Evolutionary conservation across 2,888 invertebrate species (phyloP), one percentile per base, ranked within the genome.

Genomic region (Drosophila koepferae): DNA sequence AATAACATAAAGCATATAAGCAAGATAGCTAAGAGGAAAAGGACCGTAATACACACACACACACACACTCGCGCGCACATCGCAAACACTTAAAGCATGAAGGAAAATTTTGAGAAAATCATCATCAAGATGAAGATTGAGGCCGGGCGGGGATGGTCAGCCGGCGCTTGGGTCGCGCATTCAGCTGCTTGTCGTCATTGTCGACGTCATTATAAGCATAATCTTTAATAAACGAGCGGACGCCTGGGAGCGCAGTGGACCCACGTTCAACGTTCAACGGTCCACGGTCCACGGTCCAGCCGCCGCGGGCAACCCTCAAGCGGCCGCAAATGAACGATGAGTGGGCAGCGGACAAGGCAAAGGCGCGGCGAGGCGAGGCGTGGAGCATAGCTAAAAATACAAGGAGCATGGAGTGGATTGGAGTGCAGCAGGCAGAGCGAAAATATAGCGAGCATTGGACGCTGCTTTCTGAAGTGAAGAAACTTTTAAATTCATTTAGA

Each of bases 401-500:
- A 8, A 20, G 36, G 2, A 53, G 7, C 20, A 12, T 36, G n/a
- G 34, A 9, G 4, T n/a, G 48, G n/a, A 5, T n/a, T 10, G 31
- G n/a, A 0, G 16, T 6, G 44, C 18, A 2, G 51, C n/a, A 31
- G 31, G 34, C 31, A 46, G 46, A 23, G 44, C 12, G 20, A 20
- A 31, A 48, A n/a, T 9, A n/a, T 18, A n/a, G 34, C 53, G 14
- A 8, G 43, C n/a, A 7, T 14, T n/a, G 49, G 38, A 38, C 53
- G 53, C 78, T 71, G 78, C 89, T 82, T 89, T 87, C 80, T 23
- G 46, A 87, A 89, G 88, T 87, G 89, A 86, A 80, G 82, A 82
- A 87, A 90, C 86, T 90, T 87, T 88, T 74, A 86, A 89, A 86
- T 89, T 89, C 89, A 89, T 89, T 89, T 86, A 76, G 90, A 86